Conservation (phyloP, 1,140 invertebrate species). For the Zeugodacus cucurbitae region DNA sequence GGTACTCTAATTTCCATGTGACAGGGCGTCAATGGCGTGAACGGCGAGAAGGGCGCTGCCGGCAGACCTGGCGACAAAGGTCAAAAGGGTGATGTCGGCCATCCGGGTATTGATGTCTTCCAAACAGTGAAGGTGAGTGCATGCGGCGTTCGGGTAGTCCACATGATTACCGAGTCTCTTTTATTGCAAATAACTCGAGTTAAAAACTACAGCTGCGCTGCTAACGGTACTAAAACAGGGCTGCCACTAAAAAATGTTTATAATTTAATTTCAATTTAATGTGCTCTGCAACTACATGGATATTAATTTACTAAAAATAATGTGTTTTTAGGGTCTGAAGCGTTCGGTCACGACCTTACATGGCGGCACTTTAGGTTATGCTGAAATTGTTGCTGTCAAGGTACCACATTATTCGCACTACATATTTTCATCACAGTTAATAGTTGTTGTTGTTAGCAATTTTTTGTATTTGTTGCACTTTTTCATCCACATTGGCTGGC, state of each 20-base stretch:
- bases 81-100: conserved; percentile 85
- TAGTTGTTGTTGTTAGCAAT: not conserved
- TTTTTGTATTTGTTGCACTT: conserved; percentile 14
- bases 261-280: not conserved
- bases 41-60: conserved; percentile 94
- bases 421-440: not conserved
- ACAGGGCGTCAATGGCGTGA: conserved; percentile 92
- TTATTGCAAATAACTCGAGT: conserved; percentile 2
- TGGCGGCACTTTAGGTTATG: conserved; percentile 87
- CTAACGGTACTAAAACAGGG: not conserved
- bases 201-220: not conserved
- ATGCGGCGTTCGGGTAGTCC: not conserved
- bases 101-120: conserved; percentile 90
- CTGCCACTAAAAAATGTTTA: not conserved
- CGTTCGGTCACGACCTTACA: conserved; percentile 90
- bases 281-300: conserved; percentile 37
- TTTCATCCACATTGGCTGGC: conserved; percentile 6
- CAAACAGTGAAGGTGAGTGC: conserved; percentile 86
- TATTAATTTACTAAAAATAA: conserved; percentile 44
- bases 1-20: too few species aligned
- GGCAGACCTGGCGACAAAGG: conserved; percentile 89
- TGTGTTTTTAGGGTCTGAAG: conserved; percentile 80
- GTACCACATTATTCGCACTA: conserved; percentile 68
- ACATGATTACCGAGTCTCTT: not conserved
- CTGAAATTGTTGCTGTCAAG: conserved; percentile 96